Evolutionary conservation across 2,888 invertebrate species (phyloP), one percentile per base, ranked within the genome.

Genomic region (Lochmaea capreae): DNA sequence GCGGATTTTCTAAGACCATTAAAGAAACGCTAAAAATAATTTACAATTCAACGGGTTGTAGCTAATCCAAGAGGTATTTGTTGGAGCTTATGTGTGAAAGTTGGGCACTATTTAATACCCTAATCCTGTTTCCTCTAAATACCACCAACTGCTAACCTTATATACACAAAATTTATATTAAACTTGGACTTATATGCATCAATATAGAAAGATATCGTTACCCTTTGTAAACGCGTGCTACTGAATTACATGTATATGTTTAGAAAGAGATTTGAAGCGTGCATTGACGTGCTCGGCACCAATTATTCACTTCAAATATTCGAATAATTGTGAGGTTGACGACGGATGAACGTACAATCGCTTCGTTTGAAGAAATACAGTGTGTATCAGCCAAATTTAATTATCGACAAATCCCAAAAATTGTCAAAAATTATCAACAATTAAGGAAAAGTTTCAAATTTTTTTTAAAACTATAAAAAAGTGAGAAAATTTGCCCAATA

Each of bases 301-400:
- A 73, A 73, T 73, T 73, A 73, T 73, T 67, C 73, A 73, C 70
- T 73, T 42, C 73, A 73, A 67, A 67, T 70, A 73, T 73, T 61
- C 54, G 33, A 70, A 67, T 73, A 70, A 73, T 73, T 73, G 49
- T 10, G 67, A 52, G 46, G 72, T 58, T 61, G 67, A 67, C 61
- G 62, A 54, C 72, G 67, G 72, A 58, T 49, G 62, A 26, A 62
- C 14, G 69, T 54, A 52, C 39, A 70, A 54, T 63, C 62, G 42
- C 52, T 52, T 70, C 8, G 12, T 70, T 63, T 49, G 26, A 26
- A 2, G 26, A 26, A 39, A 42, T 16, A 62, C 11, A 62, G 33
- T 8, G 54, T 18, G 54, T 16, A 16, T 54, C 16, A 18, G 16
- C 54, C 54, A 18, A 16, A 54, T n/a, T n/a, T 52, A 12, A 46